Percentiles rank a stretch among this genome's conserved stretches.
These are phyloP conservation scores for Ypsolopha scabrella DNA, from an alignment of 2,888 invertebrate genomes.

Conservation along the genomic window DNA sequence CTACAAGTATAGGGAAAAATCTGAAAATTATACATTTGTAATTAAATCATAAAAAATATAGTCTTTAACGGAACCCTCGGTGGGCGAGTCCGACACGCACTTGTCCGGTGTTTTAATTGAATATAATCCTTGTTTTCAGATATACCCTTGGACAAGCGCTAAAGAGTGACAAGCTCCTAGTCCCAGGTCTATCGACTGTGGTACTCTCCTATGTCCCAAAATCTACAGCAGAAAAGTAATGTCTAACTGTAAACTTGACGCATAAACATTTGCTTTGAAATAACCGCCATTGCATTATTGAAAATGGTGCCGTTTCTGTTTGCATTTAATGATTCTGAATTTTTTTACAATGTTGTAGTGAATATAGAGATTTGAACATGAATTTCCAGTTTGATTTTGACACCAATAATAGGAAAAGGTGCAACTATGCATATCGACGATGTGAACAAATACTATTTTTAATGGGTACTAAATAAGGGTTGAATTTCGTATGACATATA, in stretches of 20 bases:
- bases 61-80: too few species aligned
- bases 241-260: background rate
- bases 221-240: conserved; percentile 28
- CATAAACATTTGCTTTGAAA: background rate
- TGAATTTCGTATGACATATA: too few species aligned
- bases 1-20: too few species aligned
- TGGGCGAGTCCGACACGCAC: too few species aligned
- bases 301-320: background rate
- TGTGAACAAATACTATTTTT: too few species aligned
- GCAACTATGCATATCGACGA: too few species aligned
- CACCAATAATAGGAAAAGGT: too few species aligned
- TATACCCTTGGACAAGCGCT: conserved; percentile 53
- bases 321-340: background rate
- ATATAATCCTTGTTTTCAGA: conserved; percentile 44
- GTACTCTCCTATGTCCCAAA: conserved; percentile 79
- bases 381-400: too few species aligned
- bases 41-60: too few species aligned
- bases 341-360: background rate
- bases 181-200: conserved; percentile 74
- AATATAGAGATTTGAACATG: background rate
- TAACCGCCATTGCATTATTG: background rate
- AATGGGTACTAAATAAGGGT: too few species aligned
- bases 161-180: conserved; percentile 60
- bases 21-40: too few species aligned
- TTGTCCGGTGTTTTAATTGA: too few species aligned